Conservation (phyloP, 2,888 invertebrate genomes). For the Sphecodes monilicornis region DNA sequence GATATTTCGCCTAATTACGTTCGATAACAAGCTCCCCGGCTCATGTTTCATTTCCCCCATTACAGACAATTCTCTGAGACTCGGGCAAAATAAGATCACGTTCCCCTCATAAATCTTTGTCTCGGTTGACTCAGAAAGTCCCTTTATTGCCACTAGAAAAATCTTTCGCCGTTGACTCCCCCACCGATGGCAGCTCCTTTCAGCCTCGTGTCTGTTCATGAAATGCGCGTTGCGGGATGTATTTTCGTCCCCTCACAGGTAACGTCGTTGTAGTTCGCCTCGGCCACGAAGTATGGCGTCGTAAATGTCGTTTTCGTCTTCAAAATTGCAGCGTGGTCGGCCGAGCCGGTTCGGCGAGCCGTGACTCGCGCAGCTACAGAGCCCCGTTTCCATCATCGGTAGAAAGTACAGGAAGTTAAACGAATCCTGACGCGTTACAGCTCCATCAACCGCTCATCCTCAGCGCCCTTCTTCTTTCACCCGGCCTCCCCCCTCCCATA, state of each 20-base stretch:
- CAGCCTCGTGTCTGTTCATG: slow-evolving; percentile 38
- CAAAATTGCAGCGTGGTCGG: neutral
- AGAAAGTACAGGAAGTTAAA: slow-evolving; percentile 7
- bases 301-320: slow-evolving; percentile 26
- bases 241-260: slow-evolving; percentile 17
- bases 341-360: neutral
- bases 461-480: neutral
- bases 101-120: slow-evolving; percentile 70
- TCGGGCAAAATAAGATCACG: slow-evolving; percentile 63
- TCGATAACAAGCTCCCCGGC: slow-evolving; percentile 41
- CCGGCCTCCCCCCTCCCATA: neutral
- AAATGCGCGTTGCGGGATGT: slow-evolving; percentile 31
- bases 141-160: slow-evolving; percentile 58
- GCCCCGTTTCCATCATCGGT: slow-evolving; percentile 1
- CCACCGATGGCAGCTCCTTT: slow-evolving; percentile 7
- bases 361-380: neutral
- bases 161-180: slow-evolving; percentile 48
- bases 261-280: neutral
- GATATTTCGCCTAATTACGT: slow-evolving; percentile 51
- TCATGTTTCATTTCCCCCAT: slow-evolving; percentile 56
- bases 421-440: slow-evolving; percentile 11
- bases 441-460: neutral
- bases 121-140: slow-evolving; percentile 51
- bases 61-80: slow-evolving; percentile 58
- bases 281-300: neutral